A percentile compares a stretch with the other conserved stretches of the same genome.
These are phyloP conservation scores for Euphonia xanthogaster DNA, from an alignment of 2,797 vertebrate genomes.

Conservation along the genomic window DNA sequence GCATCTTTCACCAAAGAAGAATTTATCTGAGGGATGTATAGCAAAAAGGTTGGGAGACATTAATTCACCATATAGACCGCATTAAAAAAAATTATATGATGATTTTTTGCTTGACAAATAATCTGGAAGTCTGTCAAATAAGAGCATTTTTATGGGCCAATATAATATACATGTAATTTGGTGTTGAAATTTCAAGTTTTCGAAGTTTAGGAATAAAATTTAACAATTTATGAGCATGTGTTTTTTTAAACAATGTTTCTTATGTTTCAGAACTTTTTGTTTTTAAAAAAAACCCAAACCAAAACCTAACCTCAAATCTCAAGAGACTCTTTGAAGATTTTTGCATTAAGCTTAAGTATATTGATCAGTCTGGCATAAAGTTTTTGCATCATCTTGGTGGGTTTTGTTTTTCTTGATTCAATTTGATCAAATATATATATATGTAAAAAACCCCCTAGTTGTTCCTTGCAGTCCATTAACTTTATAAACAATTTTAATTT, in stretches of 20 bases:
- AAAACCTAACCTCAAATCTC: not conserved
- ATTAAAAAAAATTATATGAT: not conserved
- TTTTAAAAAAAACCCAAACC: rapidly evolving
- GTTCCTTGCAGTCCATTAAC: not conserved
- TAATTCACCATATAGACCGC: not conserved
- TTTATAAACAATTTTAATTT: not conserved
- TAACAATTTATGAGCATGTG: not conserved
- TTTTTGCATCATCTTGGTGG: not conserved
- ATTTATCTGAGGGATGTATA: not conserved
- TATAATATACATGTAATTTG: not conserved
- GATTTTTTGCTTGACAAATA: not conserved
- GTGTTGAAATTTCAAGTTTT: not conserved
- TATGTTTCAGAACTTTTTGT: not conserved
- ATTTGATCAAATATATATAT: not conserved
- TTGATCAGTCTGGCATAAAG: not conserved
- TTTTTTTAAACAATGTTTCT: not conserved
- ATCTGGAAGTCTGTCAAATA: not conserved
- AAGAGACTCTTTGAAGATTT: not conserved
- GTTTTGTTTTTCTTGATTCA: not conserved
- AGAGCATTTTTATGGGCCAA: not conserved
- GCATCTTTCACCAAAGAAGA: not conserved
- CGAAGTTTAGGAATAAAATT: not conserved
- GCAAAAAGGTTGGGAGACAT: not conserved
- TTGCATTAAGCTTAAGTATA: not conserved
- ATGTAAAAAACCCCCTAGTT: not conserved